Conservation (phyloP, 2,888 invertebrate genomes). For the Homarus gammarus region DNA sequence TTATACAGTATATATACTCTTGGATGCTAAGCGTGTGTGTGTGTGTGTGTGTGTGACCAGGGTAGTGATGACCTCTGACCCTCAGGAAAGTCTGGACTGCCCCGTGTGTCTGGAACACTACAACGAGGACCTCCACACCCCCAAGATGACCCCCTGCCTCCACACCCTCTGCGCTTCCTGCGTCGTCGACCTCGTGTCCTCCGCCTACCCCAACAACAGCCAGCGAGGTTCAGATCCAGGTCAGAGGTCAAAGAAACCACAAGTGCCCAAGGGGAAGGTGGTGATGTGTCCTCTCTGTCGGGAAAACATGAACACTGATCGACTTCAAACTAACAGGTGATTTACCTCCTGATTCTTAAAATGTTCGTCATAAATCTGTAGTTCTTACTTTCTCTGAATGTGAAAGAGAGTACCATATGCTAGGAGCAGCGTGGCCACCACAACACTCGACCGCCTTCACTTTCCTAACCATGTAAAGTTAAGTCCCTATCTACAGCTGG, state of each 20-base stretch:
- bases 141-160: slow-evolving; percentile 3
- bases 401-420: no score
- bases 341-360: no score
- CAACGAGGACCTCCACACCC: not conserved
- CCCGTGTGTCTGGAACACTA: slow-evolving; percentile 8
- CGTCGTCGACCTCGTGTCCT: not conserved
- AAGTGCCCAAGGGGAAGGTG: not conserved
- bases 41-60: no score
- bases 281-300: not conserved
- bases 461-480: no score
- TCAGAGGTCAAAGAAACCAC: not conserved
- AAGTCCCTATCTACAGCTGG: no score
- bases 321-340: not conserved
- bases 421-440: no score
- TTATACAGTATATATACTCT: no score
- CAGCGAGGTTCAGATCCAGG: not conserved
- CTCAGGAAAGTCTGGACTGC: not conserved
- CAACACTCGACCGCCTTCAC: no score
- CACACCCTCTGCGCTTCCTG: slow-evolving; percentile 2
- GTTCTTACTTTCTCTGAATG: no score
- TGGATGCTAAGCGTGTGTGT: no score
- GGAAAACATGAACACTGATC: not conserved
- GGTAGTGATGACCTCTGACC: no score
- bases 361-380: no score
- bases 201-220: not conserved